These are phyloP conservation scores for Siniperca knerii DNA, from an alignment of 2,113 vertebrate genomes.

Conservation along the genomic window DNA sequence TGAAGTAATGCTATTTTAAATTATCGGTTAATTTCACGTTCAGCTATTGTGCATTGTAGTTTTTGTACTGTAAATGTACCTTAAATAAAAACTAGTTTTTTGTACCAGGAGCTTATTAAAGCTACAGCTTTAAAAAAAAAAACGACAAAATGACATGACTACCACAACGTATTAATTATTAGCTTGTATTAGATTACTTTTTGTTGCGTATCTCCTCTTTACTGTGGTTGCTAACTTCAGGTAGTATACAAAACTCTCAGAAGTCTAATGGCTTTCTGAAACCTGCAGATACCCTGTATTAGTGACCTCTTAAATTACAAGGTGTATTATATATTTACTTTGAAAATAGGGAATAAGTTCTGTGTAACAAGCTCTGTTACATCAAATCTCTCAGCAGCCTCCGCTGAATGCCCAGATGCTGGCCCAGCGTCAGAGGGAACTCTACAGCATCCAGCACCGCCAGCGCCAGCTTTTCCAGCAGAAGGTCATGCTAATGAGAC, in stretches of 20 bases:
- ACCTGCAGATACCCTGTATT: not conserved
- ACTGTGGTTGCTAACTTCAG: not conserved
- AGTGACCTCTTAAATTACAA: not conserved
- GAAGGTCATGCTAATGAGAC: slow-evolving; percentile 92
- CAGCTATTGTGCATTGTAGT: not conserved
- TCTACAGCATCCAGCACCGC: slow-evolving; percentile 95
- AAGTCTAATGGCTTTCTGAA: not conserved
- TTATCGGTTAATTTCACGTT: too few relatives aligned
- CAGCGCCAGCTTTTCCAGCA: slow-evolving; percentile 96
- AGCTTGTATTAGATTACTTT: not conserved
- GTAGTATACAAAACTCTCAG: not conserved
- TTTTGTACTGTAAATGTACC: not conserved
- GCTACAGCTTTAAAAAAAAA: too few relatives aligned
- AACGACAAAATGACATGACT: too few relatives aligned
- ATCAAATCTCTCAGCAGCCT: slow-evolving; percentile 79
- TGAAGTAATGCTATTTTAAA: too few relatives aligned
- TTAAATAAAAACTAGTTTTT: not conserved
- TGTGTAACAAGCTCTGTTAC: not conserved
- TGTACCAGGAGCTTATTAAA: not conserved
- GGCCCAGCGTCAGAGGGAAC: slow-evolving; percentile 93
- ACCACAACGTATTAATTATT: too few relatives aligned
- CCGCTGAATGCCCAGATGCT: slow-evolving; percentile 96
- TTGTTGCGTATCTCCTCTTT: not conserved
- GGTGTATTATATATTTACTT: not conserved
- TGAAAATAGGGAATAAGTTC: not conserved